A percentile compares a stretch with the other conserved stretches of the same genome.
These are phyloP conservation scores for Chunga burmeisteri DNA, from an alignment of 2,113 vertebrate genomes.

Conservation along the genomic window DNA sequence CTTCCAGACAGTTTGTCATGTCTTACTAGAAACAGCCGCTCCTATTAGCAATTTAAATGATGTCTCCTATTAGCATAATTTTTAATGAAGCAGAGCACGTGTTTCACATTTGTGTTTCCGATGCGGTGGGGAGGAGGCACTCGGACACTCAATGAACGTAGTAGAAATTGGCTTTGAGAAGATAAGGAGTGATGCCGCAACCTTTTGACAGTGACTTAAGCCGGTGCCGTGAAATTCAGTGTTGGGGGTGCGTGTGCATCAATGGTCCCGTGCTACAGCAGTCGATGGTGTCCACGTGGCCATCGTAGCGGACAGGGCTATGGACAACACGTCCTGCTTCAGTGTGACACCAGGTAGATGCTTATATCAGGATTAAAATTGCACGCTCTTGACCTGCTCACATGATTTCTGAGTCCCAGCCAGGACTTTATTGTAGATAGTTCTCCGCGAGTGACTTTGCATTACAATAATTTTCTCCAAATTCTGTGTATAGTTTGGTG, in stretches of 20 bases:
- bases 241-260: too few species aligned
- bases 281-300: not conserved
- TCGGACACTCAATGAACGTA: not conserved
- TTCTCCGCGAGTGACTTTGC: not conserved
- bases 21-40: slow-evolving; percentile 58
- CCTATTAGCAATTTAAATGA: slow-evolving; percentile 67
- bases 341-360: not conserved
- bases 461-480: not conserved
- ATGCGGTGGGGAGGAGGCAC: not conserved
- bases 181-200: not conserved
- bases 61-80: slow-evolving; percentile 61
- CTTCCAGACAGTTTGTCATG: slow-evolving; percentile 67
- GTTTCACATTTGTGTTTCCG: slow-evolving; percentile 36
- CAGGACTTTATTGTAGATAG: not conserved
- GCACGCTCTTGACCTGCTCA: not conserved
- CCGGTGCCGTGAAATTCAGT: not conserved
- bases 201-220: not conserved
- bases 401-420: not conserved
- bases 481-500: not conserved
- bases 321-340: not conserved
- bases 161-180: not conserved
- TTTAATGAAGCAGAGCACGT: slow-evolving; percentile 64
- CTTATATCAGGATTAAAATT: not conserved
- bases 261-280: not conserved
- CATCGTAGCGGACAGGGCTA: accelerated